Conservation (phyloP, 2,888 invertebrate species). For the Creontiades dilutus region DNA sequence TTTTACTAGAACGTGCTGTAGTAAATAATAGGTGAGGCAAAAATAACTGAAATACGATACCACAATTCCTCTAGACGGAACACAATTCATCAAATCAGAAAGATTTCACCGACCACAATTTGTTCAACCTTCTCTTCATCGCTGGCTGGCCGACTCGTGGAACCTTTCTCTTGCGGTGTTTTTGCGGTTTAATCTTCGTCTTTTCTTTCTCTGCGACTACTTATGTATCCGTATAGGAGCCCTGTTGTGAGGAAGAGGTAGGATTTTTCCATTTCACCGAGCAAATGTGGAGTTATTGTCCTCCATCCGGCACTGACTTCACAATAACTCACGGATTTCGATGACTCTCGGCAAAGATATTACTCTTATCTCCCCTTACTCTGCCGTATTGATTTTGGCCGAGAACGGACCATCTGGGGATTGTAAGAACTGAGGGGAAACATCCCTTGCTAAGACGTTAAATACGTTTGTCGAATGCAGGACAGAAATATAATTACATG, state of each 20-base stretch:
- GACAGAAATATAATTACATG: too few relatives aligned
- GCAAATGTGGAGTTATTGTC: slow-evolving; percentile 68
- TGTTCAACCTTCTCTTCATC: too few relatives aligned
- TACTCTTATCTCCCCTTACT: slow-evolving; percentile 67
- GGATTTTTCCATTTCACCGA: slow-evolving; percentile 49
- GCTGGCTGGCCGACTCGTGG: too few relatives aligned
- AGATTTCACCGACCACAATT: too few relatives aligned
- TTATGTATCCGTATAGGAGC: slow-evolving; percentile 38
- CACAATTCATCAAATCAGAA: too few relatives aligned
- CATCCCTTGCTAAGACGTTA: slow-evolving; percentile 36
- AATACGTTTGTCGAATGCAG: neutral
- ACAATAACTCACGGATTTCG: slow-evolving; percentile 68
- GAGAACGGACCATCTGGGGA: slow-evolving; percentile 66
- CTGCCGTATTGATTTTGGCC: slow-evolving; percentile 70
- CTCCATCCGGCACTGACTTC: slow-evolving; percentile 60
- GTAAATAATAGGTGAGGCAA: too few relatives aligned
- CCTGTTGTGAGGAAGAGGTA: slow-evolving; percentile 8
- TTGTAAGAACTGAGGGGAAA: slow-evolving; percentile 37
- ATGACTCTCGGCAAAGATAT: slow-evolving; percentile 68
- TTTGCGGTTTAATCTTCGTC: neutral
- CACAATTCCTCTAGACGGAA: too few relatives aligned
- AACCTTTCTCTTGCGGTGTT: neutral
- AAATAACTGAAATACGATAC: too few relatives aligned
- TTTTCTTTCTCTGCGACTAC: slow-evolving; percentile 15
- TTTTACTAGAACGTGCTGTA: too few relatives aligned